These are phyloP conservation scores for Percopsis transmontana DNA, from an alignment of 2,113 vertebrate species.

Conservation along the genomic window DNA sequence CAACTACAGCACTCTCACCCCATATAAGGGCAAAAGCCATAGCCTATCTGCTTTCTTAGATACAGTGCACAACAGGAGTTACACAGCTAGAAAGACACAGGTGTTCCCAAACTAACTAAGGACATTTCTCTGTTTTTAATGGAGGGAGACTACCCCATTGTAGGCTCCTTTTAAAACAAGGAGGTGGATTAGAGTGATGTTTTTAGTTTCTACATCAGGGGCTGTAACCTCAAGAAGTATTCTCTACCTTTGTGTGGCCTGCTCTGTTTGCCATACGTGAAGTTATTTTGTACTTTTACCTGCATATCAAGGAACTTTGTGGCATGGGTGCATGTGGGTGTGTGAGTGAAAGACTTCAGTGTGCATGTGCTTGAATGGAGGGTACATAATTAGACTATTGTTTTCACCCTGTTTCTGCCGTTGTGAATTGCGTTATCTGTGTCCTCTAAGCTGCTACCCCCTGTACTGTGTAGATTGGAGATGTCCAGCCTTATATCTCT, in stretches of 20 bases:
- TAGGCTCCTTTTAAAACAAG: conserved; percentile 10
- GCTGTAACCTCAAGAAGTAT: conserved; percentile 48
- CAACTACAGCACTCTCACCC: conserved; percentile 37
- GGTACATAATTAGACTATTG: conserved; percentile 16
- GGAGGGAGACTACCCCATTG: background rate
- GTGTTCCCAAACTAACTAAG: conserved; percentile 13
- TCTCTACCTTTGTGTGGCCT: conserved; percentile 70
- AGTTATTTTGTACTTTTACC: conserved; percentile 61
- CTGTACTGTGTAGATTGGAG: conserved; percentile 34
- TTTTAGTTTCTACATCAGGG: conserved; percentile 46
- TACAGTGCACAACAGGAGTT: conserved; percentile 9
- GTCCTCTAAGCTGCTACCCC: conserved; percentile 61
- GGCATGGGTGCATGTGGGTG: conserved; percentile 27
- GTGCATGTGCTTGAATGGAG: conserved; percentile 22
- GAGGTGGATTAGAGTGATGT: background rate
- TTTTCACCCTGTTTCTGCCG: conserved; percentile 37
- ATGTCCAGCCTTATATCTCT: conserved; percentile 60
- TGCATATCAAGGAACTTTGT: conserved; percentile 65
- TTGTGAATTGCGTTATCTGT: conserved; percentile 50
- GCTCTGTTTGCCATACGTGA: conserved; percentile 49
- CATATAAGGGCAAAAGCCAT: conserved; percentile 63
- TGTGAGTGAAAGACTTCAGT: conserved; percentile 29
- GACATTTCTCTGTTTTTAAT: conserved; percentile 50
- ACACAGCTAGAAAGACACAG: conserved; percentile 21
- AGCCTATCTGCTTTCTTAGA: conserved; percentile 47